These are phyloP conservation scores for Drosophila jambulina DNA, from an alignment of 1,140 invertebrate genomes.

Conservation along the genomic window DNA sequence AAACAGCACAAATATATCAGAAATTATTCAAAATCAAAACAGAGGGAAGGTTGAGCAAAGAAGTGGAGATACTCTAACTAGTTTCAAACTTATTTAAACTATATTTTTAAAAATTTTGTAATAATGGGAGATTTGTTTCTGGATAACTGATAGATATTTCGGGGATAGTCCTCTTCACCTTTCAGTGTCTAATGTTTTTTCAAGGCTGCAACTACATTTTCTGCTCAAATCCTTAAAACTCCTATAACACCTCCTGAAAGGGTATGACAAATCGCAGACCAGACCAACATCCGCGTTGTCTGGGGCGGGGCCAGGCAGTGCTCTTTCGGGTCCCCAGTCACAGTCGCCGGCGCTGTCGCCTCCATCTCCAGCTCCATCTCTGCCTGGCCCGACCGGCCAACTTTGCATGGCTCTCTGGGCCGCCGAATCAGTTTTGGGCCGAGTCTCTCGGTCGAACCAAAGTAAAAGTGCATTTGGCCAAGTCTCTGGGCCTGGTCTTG, in stretches of 20 bases:
- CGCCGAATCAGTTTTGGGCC: slow-evolving; percentile 43
- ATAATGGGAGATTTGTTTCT: no score
- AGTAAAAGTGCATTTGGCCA: slow-evolving; percentile 69
- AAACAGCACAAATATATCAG: slow-evolving; percentile 30
- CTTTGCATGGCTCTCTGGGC: slow-evolving; percentile 65
- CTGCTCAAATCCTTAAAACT: background rate
- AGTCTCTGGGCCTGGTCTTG: slow-evolving; percentile 33
- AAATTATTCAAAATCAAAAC: slow-evolving; percentile 50
- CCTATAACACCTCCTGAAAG: background rate
- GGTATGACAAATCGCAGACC: slow-evolving; percentile 13
- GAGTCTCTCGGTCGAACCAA: slow-evolving; percentile 54
- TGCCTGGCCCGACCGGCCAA: slow-evolving; percentile 28
- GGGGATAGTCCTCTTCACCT: no score
- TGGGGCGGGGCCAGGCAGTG: slow-evolving; percentile 34
- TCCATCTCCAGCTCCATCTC: slow-evolving; percentile 30
- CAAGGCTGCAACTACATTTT: no score
- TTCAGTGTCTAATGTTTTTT: background rate
- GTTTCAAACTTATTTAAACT: no score
- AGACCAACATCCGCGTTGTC: slow-evolving; percentile 66
- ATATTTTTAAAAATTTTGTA: no score
- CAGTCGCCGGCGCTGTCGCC: slow-evolving; percentile 10
- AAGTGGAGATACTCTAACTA: slow-evolving; percentile 10
- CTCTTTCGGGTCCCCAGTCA: slow-evolving; percentile 22
- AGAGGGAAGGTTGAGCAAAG: background rate
- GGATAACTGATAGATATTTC: no score